A percentile compares a stretch with the other conserved stretches of the same genome.
Evolutionary conservation across 2,888 invertebrate genomes (phyloP).

Genomic region (Drosophila macrospina): DNA sequence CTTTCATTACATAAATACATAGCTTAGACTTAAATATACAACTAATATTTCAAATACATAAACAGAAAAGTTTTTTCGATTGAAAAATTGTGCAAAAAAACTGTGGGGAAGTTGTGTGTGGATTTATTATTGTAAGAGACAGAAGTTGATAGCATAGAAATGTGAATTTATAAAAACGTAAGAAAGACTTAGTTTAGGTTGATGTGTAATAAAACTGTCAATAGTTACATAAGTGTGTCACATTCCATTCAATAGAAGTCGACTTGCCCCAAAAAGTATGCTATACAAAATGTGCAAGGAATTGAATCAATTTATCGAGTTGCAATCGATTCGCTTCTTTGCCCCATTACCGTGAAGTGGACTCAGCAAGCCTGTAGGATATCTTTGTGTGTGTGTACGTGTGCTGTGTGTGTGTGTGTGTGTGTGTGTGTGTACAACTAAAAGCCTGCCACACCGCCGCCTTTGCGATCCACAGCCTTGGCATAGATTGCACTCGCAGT

Average conservation of each 20-base stretch:
- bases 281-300: background rate
- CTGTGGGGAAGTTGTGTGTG: background rate
- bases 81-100: background rate
- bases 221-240: background rate
- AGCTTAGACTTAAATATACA: background rate
- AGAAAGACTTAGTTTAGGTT: background rate
- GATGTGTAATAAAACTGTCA: background rate
- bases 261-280: slow-evolving; percentile 6
- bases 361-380: too few relatives aligned
- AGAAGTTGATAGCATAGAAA: background rate
- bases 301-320: background rate
- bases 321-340: too few relatives aligned
- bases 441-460: slow-evolving; percentile 91
- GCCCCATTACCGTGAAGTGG: too few relatives aligned
- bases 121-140: slow-evolving; percentile 6
- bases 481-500: slow-evolving; percentile 89
- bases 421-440: slow-evolving; percentile 74
- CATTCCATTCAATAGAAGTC: background rate
- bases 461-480: slow-evolving; percentile 93
- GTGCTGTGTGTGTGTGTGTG: background rate
- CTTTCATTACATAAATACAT: background rate
- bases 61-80: background rate
- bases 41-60: background rate
- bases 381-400: background rate
- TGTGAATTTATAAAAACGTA: background rate